These are phyloP conservation scores for Dusona sp. DNA, from an alignment of 2,888 invertebrate species.

Conservation along the genomic window DNA sequence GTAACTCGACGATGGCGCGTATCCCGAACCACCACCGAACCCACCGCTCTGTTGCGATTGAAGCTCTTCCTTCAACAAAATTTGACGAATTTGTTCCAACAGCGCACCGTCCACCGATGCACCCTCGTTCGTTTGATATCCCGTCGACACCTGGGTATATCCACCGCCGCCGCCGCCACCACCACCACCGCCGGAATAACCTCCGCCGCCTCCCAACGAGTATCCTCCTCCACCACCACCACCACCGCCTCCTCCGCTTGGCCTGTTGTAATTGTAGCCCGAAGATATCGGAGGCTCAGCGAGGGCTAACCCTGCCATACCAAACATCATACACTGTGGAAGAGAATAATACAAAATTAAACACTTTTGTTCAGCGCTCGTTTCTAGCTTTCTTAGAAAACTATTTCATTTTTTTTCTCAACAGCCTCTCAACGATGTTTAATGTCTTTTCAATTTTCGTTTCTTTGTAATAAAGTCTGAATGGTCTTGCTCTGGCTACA, in stretches of 20 bases:
- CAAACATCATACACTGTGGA: slow-evolving; percentile 92
- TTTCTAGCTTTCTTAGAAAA: background rate
- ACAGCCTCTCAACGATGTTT: background rate
- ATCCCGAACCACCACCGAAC: slow-evolving; percentile 85
- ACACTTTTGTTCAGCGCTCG: background rate
- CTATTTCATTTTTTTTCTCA: background rate
- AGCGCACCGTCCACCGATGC: slow-evolving; percentile 92
- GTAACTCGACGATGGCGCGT: slow-evolving; percentile 83
- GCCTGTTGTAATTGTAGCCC: slow-evolving; percentile 85
- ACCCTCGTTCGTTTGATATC: slow-evolving; percentile 93
- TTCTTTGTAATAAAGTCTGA: no score
- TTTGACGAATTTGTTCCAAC: slow-evolving; percentile 93
- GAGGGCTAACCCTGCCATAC: slow-evolving; percentile 90
- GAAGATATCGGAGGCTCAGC: slow-evolving; percentile 89
- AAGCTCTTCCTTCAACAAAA: slow-evolving; percentile 93
- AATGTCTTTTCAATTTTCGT: no score
- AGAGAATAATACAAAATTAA: slow-evolving; percentile 56
- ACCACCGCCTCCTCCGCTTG: slow-evolving; percentile 87
- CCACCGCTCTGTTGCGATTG: slow-evolving; percentile 86
- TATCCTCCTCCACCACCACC: slow-evolving; percentile 81
- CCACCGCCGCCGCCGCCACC: slow-evolving; percentile 89
- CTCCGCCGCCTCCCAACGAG: slow-evolving; percentile 76
- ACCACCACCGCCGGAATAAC: slow-evolving; percentile 80
- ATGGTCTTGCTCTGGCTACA: no score
- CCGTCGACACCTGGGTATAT: slow-evolving; percentile 91